A percentile compares a stretch with the other conserved stretches of the same genome.
phyloP scores from a whole-genome alignment of 2,888 invertebrate genomes.

The Rotaria sp. region DNA sequence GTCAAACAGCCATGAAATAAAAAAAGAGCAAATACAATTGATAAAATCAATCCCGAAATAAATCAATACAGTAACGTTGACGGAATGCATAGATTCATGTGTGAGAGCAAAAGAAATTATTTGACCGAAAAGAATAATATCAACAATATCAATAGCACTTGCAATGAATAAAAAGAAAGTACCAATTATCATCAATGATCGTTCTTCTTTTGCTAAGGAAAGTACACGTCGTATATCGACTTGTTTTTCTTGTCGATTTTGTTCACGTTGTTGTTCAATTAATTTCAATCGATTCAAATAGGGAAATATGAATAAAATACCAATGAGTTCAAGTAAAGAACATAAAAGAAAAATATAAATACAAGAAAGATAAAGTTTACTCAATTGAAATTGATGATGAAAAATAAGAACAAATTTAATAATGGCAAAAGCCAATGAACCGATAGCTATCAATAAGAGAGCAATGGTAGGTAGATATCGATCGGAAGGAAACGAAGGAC shows the following conservation, averaged over 20 bases:
- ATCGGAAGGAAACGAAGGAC: not conserved
- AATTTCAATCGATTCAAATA: not conserved
- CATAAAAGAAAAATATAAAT: not conserved
- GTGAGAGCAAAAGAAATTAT: slow-evolving; percentile 51
- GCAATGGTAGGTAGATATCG: not conserved
- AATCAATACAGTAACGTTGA: slow-evolving; percentile 48
- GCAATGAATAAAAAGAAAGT: slow-evolving; percentile 45
- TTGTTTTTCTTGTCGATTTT: slow-evolving; percentile 45
- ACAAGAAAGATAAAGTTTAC: not conserved
- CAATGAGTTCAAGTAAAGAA: not conserved
- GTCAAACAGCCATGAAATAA: slow-evolving; percentile 49
- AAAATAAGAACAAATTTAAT: not conserved
- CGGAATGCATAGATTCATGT: slow-evolving; percentile 48
- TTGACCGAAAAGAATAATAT: slow-evolving; percentile 51
- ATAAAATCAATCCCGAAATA: slow-evolving; percentile 47
- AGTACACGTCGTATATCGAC: slow-evolving; percentile 46
- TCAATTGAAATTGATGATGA: not conserved
- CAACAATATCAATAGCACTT: slow-evolving; percentile 47
- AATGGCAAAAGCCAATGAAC: not conserved
- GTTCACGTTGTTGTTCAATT: slow-evolving; percentile 29
- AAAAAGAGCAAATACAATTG: slow-evolving; percentile 46
- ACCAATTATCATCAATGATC: slow-evolving; percentile 39
- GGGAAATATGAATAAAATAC: not conserved
- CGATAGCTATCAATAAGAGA: not conserved
- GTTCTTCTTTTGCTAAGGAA: slow-evolving; percentile 48